Evolutionary conservation across 2,888 invertebrate genomes (phyloP).

Genomic region (Troilus luridus): DNA sequence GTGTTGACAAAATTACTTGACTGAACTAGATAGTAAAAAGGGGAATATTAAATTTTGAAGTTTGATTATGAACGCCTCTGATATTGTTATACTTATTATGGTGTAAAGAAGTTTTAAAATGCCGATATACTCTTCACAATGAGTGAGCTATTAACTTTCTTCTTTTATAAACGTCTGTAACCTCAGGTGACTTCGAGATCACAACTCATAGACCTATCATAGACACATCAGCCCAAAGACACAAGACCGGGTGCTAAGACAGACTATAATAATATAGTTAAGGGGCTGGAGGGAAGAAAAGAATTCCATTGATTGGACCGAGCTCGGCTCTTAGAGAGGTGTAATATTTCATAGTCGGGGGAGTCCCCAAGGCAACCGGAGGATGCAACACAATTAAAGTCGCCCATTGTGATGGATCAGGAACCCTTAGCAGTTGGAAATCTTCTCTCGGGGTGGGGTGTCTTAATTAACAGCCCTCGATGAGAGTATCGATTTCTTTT

Average conservation of each 20-base stretch:
- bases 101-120: too few species aligned
- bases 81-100: too few species aligned
- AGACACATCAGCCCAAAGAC: neutral
- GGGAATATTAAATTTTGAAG: too few species aligned
- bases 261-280: neutral
- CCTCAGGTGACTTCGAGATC: neutral
- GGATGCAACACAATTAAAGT: conserved; percentile 51
- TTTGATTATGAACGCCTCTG: too few species aligned
- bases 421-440: conserved; percentile 31
- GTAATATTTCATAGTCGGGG: conserved; percentile 52
- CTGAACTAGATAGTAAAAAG: too few species aligned
- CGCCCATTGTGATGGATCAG: conserved; percentile 49
- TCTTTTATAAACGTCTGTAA: neutral
- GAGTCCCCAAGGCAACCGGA: neutral
- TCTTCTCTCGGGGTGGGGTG: neutral
- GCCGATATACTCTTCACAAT: too few species aligned
- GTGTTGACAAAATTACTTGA: too few species aligned
- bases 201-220: neutral
- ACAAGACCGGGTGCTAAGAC: neutral
- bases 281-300: neutral
- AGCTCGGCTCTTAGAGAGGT: conserved; percentile 7
- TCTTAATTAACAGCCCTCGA: conserved; percentile 35
- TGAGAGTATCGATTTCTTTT: conserved; percentile 44
- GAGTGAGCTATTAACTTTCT: too few species aligned
- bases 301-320: conserved; percentile 30